Evolutionary conservation across 2,797 vertebrate genomes (phyloP).

Genomic region (Todus mexicanus): DNA sequence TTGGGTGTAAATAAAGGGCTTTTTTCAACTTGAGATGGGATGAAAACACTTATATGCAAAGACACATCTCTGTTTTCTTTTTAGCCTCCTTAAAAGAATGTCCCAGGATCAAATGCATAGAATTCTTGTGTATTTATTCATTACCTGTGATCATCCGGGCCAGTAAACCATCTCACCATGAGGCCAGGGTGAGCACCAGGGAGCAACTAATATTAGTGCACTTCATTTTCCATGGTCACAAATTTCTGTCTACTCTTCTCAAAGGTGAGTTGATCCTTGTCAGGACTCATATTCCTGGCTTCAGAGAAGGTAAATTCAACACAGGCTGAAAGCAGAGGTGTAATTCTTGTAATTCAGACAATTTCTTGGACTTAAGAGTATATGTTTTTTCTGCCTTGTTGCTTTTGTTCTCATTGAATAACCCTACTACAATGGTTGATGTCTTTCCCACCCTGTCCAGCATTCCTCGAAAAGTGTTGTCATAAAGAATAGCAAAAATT

Average conservation of each 20-base stretch:
- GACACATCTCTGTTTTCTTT: not conserved
- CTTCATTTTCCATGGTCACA: fast-evolving
- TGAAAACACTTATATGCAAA: not conserved
- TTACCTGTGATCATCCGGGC: not conserved
- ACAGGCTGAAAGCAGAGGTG: not conserved
- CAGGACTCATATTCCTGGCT: not conserved
- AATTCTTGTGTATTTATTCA: not conserved
- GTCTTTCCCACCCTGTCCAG: not conserved
- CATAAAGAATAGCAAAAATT: not conserved
- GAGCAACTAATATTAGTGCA: not conserved
- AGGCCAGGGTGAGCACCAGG: not conserved
- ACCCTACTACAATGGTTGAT: not conserved
- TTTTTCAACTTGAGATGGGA: not conserved
- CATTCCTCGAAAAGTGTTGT: not conserved
- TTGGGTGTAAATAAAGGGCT: not conserved
- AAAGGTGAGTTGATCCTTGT: not conserved
- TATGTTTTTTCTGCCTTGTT: not conserved
- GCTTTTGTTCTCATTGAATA: not conserved
- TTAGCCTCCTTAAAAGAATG: not conserved
- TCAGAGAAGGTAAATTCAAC: not conserved
- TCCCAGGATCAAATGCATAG: not conserved
- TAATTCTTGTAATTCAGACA: not conserved
- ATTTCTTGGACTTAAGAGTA: not conserved
- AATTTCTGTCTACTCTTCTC: not conserved
- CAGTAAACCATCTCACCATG: not conserved